phyloP scores from a whole-genome alignment of 1,140 invertebrate species.

The Anthonomus grandis region DNA sequence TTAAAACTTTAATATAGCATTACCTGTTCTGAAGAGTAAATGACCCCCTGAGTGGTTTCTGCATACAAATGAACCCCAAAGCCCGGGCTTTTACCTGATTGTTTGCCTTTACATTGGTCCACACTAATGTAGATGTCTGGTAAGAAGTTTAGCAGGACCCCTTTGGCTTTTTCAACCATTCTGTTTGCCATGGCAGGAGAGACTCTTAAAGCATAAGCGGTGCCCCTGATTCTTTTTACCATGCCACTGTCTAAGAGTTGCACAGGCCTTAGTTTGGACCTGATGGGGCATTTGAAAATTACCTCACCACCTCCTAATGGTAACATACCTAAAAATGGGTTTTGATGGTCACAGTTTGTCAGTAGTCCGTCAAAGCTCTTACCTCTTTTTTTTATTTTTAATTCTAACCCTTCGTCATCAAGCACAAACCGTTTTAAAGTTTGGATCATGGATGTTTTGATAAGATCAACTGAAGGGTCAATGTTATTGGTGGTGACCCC shows the following conservation, averaged over 20 bases:
- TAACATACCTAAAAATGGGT: slow-evolving; percentile 50
- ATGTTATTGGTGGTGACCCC: slow-evolving; percentile 87
- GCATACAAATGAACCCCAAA: slow-evolving; percentile 90
- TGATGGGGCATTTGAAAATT: slow-evolving; percentile 80
- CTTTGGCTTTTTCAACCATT: slow-evolving; percentile 90
- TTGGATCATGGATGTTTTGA: slow-evolving; percentile 76
- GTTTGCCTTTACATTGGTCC: slow-evolving; percentile 82
- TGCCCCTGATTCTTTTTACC: slow-evolving; percentile 89
- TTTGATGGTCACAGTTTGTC: neutral
- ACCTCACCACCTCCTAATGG: slow-evolving; percentile 92
- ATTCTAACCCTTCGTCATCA: slow-evolving; percentile 82
- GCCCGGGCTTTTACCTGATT: slow-evolving; percentile 83
- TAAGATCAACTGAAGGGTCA: slow-evolving; percentile 81
- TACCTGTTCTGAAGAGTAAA: slow-evolving; percentile 68
- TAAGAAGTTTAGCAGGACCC: slow-evolving; percentile 84
- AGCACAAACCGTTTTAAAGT: slow-evolving; percentile 81
- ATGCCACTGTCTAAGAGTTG: slow-evolving; percentile 79
- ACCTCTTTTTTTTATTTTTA: slow-evolving; percentile 85
- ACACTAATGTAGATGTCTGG: slow-evolving; percentile 95
- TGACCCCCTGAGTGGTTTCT: slow-evolving; percentile 86
- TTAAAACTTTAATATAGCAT: slow-evolving; percentile 35
- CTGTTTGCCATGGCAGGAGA: slow-evolving; percentile 89
- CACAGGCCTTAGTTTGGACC: slow-evolving; percentile 55
- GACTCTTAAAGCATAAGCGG: slow-evolving; percentile 82
- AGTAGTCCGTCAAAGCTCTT: no score